Conservation (phyloP, 2,113 vertebrate species). For the Aramus guarauna region DNA sequence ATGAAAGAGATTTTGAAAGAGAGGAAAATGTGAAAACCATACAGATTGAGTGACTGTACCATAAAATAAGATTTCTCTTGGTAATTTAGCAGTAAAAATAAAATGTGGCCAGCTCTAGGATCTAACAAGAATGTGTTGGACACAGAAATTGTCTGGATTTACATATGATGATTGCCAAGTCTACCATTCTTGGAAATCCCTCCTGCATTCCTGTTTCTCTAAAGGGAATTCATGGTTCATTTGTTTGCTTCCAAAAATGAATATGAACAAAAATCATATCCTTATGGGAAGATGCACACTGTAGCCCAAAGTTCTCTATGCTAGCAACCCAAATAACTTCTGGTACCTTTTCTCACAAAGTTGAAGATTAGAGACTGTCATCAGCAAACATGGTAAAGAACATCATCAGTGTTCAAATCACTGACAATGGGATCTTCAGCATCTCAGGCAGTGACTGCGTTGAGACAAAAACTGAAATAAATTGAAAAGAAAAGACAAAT, state of each 20-base stretch:
- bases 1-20: conserved; percentile 49
- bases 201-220: conserved; percentile 18
- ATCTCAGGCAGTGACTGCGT: background rate
- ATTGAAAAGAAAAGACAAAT: background rate
- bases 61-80: conserved; percentile 45
- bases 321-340: background rate
- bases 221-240: background rate
- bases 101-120: conserved; percentile 9
- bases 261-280: background rate
- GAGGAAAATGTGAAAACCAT: conserved; percentile 27
- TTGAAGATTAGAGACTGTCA: background rate
- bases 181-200: conserved; percentile 56
- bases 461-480: background rate
- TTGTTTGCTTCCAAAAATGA: conserved; percentile 26
- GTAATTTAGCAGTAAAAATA: conserved; percentile 26
- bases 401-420: background rate
- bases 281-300: background rate
- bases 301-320: background rate
- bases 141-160: conserved; percentile 46
- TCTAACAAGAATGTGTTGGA: conserved; percentile 21
- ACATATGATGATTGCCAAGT: conserved; percentile 19
- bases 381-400: background rate
- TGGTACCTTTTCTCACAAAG: background rate
- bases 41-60: conserved; percentile 23
- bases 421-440: background rate